Base-by-base conservation (phyloP, 2,113 vertebrate species). In the Rhea pennata region DNA sequence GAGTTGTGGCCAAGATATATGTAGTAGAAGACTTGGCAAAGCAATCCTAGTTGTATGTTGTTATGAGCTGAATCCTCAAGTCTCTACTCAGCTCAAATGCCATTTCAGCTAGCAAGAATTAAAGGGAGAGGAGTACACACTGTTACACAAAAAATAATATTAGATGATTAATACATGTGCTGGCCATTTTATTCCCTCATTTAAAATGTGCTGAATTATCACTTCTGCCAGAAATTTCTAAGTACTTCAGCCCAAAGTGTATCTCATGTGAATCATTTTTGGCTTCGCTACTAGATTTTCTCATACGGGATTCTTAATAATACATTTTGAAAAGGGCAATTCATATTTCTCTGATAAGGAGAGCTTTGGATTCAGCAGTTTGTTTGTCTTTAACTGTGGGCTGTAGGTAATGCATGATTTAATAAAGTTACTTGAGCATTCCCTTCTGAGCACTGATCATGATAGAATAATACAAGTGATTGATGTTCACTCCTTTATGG, bases 401-500 rank as follows among this genome's bases (percentile, higher is more conserved):
- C 64, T 74, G 59, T 67, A 96, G 84, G 89, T 91, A 97, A 88
- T 84, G 51, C 75, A 79, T 87, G 84, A 87, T 96, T 95, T 88
- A 92, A 94, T 93, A 94, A 94, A 90, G 94, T 92, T 82, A 87
- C 76, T 94, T 96, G 64, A 88, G 59, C 84, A 27, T 96, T 96
- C 87, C 91, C 54, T 84, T 94, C 85, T 95, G 91, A 92, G 89
- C 64, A 66, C 75, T 69, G 88, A 92, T 93, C 88, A 82, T 77
- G 88, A 26, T 88, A 77, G 96, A 96, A 94, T 92, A 95, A 92
- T 91, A 93, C 54, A 67, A 88, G 83, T 97, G 96, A 96, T 96
- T 95, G 77, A 94, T 95, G 80, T 14, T 93, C 76, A 31, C 48
- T 92, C 39, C 84, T 97, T 96, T 93, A 94, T 21, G 65, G 94